Evolutionary conservation across 1,140 invertebrate genomes (phyloP).

Genomic region (Drosophila lowei): DNA sequence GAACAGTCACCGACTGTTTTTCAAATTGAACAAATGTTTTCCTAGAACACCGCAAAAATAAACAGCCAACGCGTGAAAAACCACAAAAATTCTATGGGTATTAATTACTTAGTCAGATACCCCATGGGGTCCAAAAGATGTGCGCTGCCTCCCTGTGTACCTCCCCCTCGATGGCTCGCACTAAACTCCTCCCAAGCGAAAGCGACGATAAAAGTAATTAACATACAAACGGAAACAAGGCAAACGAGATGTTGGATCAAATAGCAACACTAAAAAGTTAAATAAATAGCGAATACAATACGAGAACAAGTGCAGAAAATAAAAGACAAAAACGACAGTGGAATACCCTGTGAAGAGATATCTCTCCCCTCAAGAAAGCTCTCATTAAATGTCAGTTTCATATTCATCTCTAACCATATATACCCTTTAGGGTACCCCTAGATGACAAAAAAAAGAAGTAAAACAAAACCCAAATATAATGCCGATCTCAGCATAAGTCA

Average conservation of each 20-base stretch:
- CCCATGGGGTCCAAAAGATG: slow-evolving; percentile 9
- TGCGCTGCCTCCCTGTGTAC: not conserved
- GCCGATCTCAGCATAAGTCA: slow-evolving; percentile 51
- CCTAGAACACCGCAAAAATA: slow-evolving; percentile 16
- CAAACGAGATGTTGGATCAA: slow-evolving; percentile 54
- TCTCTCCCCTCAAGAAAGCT: no score
- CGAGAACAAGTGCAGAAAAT: slow-evolving; percentile 5
- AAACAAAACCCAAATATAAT: slow-evolving; percentile 29
- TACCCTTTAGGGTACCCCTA: slow-evolving; percentile 12
- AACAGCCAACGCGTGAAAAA: slow-evolving; percentile 8
- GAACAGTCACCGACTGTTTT: slow-evolving; percentile 11
- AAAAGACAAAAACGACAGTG: not conserved
- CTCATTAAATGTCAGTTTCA: not conserved
- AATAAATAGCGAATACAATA: slow-evolving; percentile 29
- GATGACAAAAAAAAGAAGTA: slow-evolving; percentile 10
- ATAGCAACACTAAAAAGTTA: slow-evolving; percentile 40
- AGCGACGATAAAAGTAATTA: slow-evolving; percentile 58
- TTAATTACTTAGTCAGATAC: slow-evolving; percentile 60
- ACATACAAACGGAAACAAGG: slow-evolving; percentile 47
- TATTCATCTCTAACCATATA: no score
- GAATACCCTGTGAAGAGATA: slow-evolving; percentile 1
- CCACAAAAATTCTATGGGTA: slow-evolving; percentile 36
- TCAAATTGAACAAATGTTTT: slow-evolving; percentile 47
- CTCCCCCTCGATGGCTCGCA: not conserved
- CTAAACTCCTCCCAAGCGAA: slow-evolving; percentile 4